These are phyloP conservation scores for Pteruthius melanotis DNA, from an alignment of 2,113 vertebrate genomes.

Conservation along the genomic window DNA sequence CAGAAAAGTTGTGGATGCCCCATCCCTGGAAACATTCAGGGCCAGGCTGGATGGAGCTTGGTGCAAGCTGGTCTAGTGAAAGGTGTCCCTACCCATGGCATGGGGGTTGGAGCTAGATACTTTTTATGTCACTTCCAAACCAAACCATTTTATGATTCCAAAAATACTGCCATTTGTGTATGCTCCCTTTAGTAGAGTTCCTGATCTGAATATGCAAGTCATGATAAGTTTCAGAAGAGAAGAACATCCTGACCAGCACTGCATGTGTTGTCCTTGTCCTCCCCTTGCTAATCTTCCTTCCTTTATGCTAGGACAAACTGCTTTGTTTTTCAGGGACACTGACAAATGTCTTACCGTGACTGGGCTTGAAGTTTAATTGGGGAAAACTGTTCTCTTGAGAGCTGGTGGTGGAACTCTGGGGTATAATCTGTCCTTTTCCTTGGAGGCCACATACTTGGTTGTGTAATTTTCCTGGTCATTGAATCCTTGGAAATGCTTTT, in stretches of 20 bases:
- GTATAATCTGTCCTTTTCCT: neutral
- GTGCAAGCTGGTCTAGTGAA: neutral
- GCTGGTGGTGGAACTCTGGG: neutral
- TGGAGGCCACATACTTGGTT: neutral
- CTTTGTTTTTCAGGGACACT: neutral
- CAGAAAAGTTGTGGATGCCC: neutral
- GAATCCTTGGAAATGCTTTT: neutral
- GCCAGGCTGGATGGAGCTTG: neutral
- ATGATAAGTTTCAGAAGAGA: neutral
- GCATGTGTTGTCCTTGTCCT: neutral
- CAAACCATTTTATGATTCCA: neutral
- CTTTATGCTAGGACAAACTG: neutral
- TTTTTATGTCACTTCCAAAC: neutral
- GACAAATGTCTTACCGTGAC: neutral
- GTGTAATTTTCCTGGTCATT: neutral
- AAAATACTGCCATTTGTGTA: neutral
- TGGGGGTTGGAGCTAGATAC: fast-evolving
- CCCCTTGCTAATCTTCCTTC: neutral
- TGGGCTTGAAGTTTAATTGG: neutral
- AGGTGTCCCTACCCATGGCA: neutral
- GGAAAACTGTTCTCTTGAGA: neutral
- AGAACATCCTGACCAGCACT: neutral
- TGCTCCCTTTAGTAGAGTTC: neutral
- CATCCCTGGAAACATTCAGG: neutral
- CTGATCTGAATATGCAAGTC: neutral